These are phyloP conservation scores for Diabrotica balteata DNA, from an alignment of 2,888 invertebrate genomes.

Conservation along the genomic window DNA sequence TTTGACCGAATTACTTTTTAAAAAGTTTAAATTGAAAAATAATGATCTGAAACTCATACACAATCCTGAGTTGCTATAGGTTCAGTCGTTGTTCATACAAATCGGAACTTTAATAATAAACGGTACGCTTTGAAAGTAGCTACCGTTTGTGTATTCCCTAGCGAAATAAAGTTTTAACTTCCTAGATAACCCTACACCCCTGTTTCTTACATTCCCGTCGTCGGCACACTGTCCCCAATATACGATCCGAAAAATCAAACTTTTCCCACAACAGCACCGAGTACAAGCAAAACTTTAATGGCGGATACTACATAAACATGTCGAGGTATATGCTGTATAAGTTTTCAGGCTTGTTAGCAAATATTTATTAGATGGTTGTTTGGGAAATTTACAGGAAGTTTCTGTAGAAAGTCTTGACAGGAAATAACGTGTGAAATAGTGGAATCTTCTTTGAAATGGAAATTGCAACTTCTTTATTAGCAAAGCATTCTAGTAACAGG, in stretches of 20 bases:
- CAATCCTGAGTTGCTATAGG: too few relatives aligned
- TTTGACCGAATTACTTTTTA: too few relatives aligned
- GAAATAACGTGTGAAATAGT: slow-evolving; percentile 24
- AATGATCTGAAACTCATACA: too few relatives aligned
- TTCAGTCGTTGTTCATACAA: too few relatives aligned
- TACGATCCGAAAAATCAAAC: slow-evolving; percentile 41
- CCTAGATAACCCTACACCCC: slow-evolving; percentile 22
- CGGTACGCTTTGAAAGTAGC: too few relatives aligned
- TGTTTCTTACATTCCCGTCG: not conserved
- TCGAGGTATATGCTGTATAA: slow-evolving; percentile 31
- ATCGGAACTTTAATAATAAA: too few relatives aligned
- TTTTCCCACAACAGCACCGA: slow-evolving; percentile 33
- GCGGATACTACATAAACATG: slow-evolving; percentile 35
- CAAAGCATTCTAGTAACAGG: too few relatives aligned
- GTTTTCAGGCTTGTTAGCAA: slow-evolving; percentile 30
- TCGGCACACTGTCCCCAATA: slow-evolving; percentile 32
- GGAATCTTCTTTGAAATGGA: slow-evolving; percentile 11
- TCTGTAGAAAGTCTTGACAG: slow-evolving; percentile 29
- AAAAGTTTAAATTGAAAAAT: too few relatives aligned
- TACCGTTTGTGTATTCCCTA: slow-evolving; percentile 7
- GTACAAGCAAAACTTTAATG: slow-evolving; percentile 31
- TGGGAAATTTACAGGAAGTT: slow-evolving; percentile 34
- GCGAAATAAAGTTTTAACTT: slow-evolving; percentile 15
- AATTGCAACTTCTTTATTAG: too few relatives aligned
- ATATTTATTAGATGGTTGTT: slow-evolving; percentile 29